Evolutionary conservation across 2,888 invertebrate species (phyloP).

Genomic region (Tanytarsus gracilentus): DNA sequence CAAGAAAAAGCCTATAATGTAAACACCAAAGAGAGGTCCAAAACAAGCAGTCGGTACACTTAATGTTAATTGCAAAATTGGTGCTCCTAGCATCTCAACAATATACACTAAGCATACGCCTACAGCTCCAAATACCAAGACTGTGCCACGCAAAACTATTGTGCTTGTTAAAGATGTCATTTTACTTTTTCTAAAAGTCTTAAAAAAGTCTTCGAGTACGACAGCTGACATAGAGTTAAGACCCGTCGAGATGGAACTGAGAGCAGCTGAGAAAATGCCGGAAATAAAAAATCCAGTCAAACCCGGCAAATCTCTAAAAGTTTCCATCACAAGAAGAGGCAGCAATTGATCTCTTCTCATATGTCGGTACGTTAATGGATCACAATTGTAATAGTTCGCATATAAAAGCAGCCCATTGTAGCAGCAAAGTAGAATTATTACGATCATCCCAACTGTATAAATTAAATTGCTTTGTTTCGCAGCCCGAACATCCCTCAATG

Average conservation of each 20-base stretch:
- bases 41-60: slow-evolving; percentile 56
- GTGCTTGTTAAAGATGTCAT: slow-evolving; percentile 52
- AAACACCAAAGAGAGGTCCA: slow-evolving; percentile 58
- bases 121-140: slow-evolving; percentile 53
- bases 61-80: slow-evolving; percentile 58
- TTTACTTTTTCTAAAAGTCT: slow-evolving; percentile 52
- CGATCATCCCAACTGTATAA: slow-evolving; percentile 54
- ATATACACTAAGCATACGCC: slow-evolving; percentile 57
- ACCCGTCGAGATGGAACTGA: slow-evolving; percentile 74
- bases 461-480: slow-evolving; percentile 60
- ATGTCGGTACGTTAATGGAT: slow-evolving; percentile 64
- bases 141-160: slow-evolving; percentile 55
- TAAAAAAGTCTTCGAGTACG: slow-evolving; percentile 67
- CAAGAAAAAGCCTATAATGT: slow-evolving; percentile 57
- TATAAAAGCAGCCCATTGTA: slow-evolving; percentile 66
- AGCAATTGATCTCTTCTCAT: slow-evolving; percentile 72
- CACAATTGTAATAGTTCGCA: slow-evolving; percentile 66
- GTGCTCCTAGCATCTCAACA: slow-evolving; percentile 55
- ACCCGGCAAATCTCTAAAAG: slow-evolving; percentile 65
- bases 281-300: slow-evolving; percentile 81
- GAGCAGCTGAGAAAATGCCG: slow-evolving; percentile 72
- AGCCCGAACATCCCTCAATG: slow-evolving; percentile 58
- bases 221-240: slow-evolving; percentile 74
- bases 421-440: slow-evolving; percentile 54
- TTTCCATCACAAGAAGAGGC: slow-evolving; percentile 77